These are phyloP conservation scores for Drosophila melanogaster DNA, from an alignment of 1,140 invertebrate species.

Conservation along the genomic window Release_6_plus_ISO1_MT NT_033779.5:11889001-11889500, in stretches of 20 bases:
- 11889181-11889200: conserved; percentile 67
- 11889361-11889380: conserved; percentile 1
- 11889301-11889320: conserved; percentile 9
- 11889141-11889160: conserved; percentile 16
- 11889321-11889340: conserved; percentile 35
- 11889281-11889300: conserved; percentile 32
- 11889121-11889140: background rate
- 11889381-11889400: conserved; percentile 35
- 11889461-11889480: no score
- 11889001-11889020: conserved; percentile 17
- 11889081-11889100: conserved; percentile 68
- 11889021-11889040: conserved; percentile 46
- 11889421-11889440: background rate
- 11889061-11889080: conserved; percentile 26
- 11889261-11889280: conserved; percentile 54
- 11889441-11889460: no score
- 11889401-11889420: background rate
- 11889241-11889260: conserved; percentile 45
- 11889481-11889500: no score
- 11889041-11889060: conserved; percentile 54
- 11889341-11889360: background rate
- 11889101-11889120: conserved; percentile 56
- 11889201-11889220: conserved; percentile 81
- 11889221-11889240: conserved; percentile 65
- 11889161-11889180: conserved; percentile 15